Percentiles rank a stretch among this genome's conserved stretches.
Evolutionary conservation across 1,140 invertebrate species (phyloP).

Genomic region (Sycophaga agraensis): DNA sequence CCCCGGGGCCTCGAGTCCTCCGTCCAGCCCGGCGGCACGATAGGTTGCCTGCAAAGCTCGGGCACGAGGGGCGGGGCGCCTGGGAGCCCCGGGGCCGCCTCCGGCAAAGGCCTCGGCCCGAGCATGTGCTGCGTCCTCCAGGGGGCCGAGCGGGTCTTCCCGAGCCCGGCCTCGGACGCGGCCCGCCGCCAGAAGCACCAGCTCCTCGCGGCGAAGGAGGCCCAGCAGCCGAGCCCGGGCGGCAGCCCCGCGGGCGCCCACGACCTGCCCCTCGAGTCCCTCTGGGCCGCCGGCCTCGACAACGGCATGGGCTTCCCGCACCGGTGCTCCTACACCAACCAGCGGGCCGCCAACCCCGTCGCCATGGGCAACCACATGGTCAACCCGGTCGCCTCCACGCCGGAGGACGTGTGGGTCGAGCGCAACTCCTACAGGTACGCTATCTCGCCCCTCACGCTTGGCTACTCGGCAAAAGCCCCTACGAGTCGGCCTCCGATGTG

Average conservation of each 20-base stretch:
- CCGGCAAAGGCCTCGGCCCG: slow-evolving; percentile 48
- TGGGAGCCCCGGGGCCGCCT: too few relatives aligned
- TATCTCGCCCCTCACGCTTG: too few relatives aligned
- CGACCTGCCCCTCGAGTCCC: slow-evolving; percentile 47
- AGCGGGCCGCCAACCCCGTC: slow-evolving; percentile 34
- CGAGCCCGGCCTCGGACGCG: slow-evolving; percentile 40
- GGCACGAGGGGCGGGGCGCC: slow-evolving; percentile 37
- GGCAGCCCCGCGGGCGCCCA: slow-evolving; percentile 23
- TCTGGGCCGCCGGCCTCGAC: slow-evolving; percentile 51
- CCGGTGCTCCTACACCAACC: slow-evolving; percentile 46
- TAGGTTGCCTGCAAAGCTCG: slow-evolving; percentile 52
- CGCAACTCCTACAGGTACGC: slow-evolving; percentile 43
- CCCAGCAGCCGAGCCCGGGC: not conserved
- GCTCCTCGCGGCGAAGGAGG: slow-evolving; percentile 4
- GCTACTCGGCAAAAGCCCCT: too few relatives aligned
- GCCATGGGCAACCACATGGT: slow-evolving; percentile 1
- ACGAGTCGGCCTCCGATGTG: too few relatives aligned
- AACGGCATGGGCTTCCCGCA: slow-evolving; percentile 50
- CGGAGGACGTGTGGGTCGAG: slow-evolving; percentile 45
- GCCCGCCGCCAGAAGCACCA: slow-evolving; percentile 1
- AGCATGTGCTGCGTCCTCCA: slow-evolving; percentile 51
- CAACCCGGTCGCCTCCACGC: slow-evolving; percentile 2
- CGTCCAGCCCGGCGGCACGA: slow-evolving; percentile 43
- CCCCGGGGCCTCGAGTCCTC: not conserved
- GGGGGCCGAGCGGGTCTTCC: slow-evolving; percentile 48